Evolutionary conservation across 1,140 invertebrate genomes (phyloP), one percentile per base, ranked within the genome.

Genomic region (Drosophila miranda): DNA sequence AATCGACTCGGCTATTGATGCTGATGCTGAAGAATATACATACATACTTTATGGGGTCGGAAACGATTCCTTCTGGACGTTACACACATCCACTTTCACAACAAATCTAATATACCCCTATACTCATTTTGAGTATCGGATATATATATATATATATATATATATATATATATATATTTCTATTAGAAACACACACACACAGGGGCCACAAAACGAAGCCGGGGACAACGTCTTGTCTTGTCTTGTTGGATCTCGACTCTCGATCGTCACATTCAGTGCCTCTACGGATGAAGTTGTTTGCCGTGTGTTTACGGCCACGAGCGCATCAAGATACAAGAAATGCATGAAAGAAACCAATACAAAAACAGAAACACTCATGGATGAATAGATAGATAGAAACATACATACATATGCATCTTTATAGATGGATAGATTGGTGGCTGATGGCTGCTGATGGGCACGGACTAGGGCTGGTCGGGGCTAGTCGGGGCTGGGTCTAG

Each of bases 261-360:
- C 1, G 4, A 13, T 9, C 28, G 28, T 30, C 28, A 7, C 9
- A 30, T 9, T 30, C 30, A 2, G 3, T 9, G 34, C 1, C 34
- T 13, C 34, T 11, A 38, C 50, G 53, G 52, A 61, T 61, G 41
- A 61, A 61, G 58, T 61, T 61, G 58, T 61, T 61, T 52, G 58
- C 58, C 49, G 58, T 53, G 54, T 58, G 54, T 58, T 58, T 63
- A 57, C 55, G 62, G 55, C 55, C 62, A 64, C 62, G 26, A 23
- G 16, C 26, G 30, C 23, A 51, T 11, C 26, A 11, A 43, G 50
- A 43, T 43, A 23, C 52, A 60, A 13, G 3, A 38, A 38, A 38
- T 38, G 11, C 34, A 38, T 3, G 30, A 7, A 11, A 11, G 30
- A 34, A 34, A 34, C 30, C 9, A 34, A 34, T 9, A 34, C 30